Evolutionary conservation across 2,797 vertebrate species (phyloP).

Genomic region (Glossophaga mutica): DNA sequence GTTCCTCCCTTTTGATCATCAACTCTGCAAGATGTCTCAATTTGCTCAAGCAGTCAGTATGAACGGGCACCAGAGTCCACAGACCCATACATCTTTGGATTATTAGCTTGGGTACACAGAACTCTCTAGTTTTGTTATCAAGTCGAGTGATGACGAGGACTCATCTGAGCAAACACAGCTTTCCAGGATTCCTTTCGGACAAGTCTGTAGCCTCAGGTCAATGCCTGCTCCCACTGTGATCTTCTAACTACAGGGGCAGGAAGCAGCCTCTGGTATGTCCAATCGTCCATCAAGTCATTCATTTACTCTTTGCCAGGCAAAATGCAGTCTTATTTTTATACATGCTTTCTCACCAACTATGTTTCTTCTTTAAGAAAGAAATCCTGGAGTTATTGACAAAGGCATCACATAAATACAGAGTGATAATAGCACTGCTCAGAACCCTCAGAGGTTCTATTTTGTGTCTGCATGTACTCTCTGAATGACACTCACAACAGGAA

Average conservation of each 20-base stretch:
- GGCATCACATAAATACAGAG: not conserved
- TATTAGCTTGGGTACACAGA: not conserved
- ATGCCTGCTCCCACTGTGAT: not conserved
- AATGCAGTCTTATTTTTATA: not conserved
- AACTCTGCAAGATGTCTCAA: not conserved
- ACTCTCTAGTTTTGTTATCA: not conserved
- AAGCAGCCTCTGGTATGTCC: not conserved
- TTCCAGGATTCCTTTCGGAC: not conserved
- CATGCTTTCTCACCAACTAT: not conserved
- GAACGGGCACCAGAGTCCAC: not conserved
- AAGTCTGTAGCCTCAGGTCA: not conserved
- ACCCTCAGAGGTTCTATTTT: not conserved
- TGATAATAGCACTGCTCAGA: not conserved
- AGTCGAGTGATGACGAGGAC: not conserved
- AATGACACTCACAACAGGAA: not conserved
- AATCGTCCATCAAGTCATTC: not conserved
- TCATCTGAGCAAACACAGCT: not conserved
- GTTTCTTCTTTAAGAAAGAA: conserved; percentile 31
- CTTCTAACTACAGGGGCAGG: not conserved
- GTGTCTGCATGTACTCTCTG: not conserved
- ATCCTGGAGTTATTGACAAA: not conserved
- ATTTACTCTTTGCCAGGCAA: not conserved
- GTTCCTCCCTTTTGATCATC: not conserved
- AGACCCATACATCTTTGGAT: not conserved
- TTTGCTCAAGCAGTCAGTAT: not conserved